phyloP scores from a whole-genome alignment of 2,888 invertebrate species.

The Phalangium opilio region DNA sequence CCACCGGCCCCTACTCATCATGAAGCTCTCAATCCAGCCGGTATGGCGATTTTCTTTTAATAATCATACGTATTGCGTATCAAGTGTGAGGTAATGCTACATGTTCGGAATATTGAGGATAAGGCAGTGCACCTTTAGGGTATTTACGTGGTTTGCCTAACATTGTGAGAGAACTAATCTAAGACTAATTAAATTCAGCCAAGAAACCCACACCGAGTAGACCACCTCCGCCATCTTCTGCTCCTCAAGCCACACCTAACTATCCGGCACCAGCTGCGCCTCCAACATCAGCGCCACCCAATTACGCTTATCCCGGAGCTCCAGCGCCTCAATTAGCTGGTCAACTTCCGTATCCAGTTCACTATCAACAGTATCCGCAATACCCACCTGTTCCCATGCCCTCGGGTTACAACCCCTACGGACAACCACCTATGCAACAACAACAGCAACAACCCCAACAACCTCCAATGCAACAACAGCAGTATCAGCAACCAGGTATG shows the following conservation, averaged over 20 bases:
- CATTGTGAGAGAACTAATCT: too few relatives aligned
- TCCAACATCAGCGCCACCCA: too few relatives aligned
- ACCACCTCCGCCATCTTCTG: constrained; percentile 10
- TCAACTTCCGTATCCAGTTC: not conserved
- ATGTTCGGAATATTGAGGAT: too few relatives aligned
- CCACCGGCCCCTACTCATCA: constrained; percentile 17
- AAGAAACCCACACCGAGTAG: constrained; percentile 11
- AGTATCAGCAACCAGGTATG: too few relatives aligned
- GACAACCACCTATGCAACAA: not conserved
- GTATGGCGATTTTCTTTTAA: not conserved
- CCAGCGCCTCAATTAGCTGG: not conserved
- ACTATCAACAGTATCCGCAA: not conserved
- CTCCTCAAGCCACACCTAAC: not conserved
- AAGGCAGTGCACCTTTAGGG: too few relatives aligned
- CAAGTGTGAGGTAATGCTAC: too few relatives aligned
- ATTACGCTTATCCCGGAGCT: not conserved
- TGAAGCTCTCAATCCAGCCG: constrained; percentile 1
- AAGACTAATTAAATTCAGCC: too few relatives aligned
- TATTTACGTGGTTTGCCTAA: too few relatives aligned
- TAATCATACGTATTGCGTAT: too few relatives aligned
- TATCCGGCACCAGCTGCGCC: too few relatives aligned
- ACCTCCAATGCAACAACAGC: too few relatives aligned
- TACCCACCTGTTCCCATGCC: not conserved
- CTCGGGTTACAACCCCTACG: constrained; percentile 1
- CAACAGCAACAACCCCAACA: too few relatives aligned